These are phyloP conservation scores for Eidolon dupreanum DNA, from an alignment of 2,797 vertebrate species.

Conservation along the genomic window DNA sequence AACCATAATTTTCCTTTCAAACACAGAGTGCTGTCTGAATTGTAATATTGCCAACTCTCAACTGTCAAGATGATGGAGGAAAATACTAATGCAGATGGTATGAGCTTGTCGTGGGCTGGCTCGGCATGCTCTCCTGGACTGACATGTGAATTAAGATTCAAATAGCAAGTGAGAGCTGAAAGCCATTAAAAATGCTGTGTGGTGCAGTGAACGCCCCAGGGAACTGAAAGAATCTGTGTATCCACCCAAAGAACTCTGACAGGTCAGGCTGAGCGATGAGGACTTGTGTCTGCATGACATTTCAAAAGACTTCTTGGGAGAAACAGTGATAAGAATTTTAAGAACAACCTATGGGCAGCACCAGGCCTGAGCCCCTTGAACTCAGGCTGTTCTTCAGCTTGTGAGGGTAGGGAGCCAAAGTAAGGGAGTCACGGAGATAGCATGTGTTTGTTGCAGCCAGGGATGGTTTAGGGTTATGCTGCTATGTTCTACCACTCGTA, in stretches of 20 bases:
- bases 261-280: not conserved
- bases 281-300: not conserved
- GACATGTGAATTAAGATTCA: constrained; percentile 56
- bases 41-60: constrained; percentile 59
- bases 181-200: not conserved
- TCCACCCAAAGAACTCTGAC: not conserved
- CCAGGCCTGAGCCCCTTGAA: not conserved
- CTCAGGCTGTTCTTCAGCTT: not conserved
- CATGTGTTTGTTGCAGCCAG: not conserved
- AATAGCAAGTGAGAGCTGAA: constrained; percentile 25
- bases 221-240: not conserved
- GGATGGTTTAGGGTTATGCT: not conserved
- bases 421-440: not conserved
- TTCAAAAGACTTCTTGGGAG: constrained; percentile 23
- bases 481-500: not conserved
- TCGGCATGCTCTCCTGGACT: not conserved
- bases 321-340: not conserved
- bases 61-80: constrained; percentile 69
- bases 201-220: not conserved
- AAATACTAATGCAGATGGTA: constrained; percentile 64
- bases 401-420: not conserved
- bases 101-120: constrained; percentile 47
- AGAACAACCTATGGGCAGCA: not conserved
- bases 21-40: constrained; percentile 60
- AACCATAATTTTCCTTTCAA: constrained; percentile 79